Percentiles rank a stretch among this genome's conserved stretches.
Conservation (phyloP, 2,888 invertebrate genomes). For the Griposia aprilina region DNA sequence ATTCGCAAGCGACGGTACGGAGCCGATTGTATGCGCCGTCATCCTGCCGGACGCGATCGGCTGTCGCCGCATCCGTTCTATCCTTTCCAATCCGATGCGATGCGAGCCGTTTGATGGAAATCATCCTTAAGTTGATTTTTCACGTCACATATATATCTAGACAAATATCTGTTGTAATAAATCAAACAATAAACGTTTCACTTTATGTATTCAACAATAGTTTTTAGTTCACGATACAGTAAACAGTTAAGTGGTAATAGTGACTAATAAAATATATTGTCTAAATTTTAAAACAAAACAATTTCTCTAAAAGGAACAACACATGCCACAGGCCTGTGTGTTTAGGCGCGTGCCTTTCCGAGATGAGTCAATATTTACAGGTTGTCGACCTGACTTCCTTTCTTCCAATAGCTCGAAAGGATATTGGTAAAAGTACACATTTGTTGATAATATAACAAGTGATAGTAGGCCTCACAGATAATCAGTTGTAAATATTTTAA, state of each 20-base stretch:
- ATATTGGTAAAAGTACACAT: constrained; percentile 69
- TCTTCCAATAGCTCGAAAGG: constrained; percentile 71
- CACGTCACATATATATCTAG: not conserved
- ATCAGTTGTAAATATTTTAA: constrained; percentile 45
- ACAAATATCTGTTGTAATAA: constrained; percentile 5
- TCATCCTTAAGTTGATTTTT: constrained; percentile 25
- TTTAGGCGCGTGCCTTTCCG: constrained; percentile 80
- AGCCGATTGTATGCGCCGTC: no score
- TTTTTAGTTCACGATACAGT: constrained; percentile 21
- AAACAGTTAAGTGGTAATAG: constrained; percentile 9
- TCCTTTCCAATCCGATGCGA: no score
- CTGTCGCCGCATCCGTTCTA: no score
- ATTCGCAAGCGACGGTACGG: no score
- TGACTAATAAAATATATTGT: constrained; percentile 18
- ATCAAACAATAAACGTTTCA: not conserved
- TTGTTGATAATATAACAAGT: constrained; percentile 46
- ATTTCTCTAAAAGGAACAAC: constrained; percentile 70
- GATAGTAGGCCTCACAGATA: constrained; percentile 29
- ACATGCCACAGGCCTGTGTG: constrained; percentile 75
- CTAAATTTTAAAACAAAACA: constrained; percentile 47
- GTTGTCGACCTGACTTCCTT: constrained; percentile 83
- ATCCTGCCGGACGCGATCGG: no score
- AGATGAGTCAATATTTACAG: constrained; percentile 87
- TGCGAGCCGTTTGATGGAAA: no score
- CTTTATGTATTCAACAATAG: not conserved